Evolutionary conservation across 2,797 vertebrate genomes (phyloP), one percentile per base, ranked within the genome.

Genomic region (Gymnoscopelus microlampas): DNA sequence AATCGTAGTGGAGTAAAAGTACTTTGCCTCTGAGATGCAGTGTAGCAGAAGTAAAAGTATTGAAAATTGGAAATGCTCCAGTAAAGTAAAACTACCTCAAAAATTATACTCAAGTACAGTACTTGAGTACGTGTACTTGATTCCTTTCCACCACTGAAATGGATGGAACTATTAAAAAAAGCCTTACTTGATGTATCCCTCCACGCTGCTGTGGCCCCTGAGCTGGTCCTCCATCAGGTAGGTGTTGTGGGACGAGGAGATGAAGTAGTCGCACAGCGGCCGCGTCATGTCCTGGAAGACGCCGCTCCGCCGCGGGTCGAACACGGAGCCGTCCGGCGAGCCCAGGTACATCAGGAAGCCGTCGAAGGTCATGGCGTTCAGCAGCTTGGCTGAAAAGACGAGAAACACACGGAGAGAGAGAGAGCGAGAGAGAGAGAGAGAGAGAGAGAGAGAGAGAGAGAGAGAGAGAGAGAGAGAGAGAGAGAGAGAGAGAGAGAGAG

Each of bases 271-370:
- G 70, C 93, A 94, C 68, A 97, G 92, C 0, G 96, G 96, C 70
- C 93, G 94, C 0, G 74, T 91, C 96, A 97, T 96, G 88, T 97
- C 95, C 87, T 96, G 95, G 84, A 92, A 95, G 53, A 96, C 71
- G 1, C 70, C 83, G 73, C 91, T 87, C 79, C 86, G 90, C 71
- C 88, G 91, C 0, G 95, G 95, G 87, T 95, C 92, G 4, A 96
- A 96, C 76, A 97, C 92, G 82, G 94, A 94, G 81, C 96, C 95
- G 77, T 96, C 95, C 0, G 92, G 68, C 0, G 96, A 97, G 23
- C 94, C 90, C 44, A 97, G 93, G 89, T 96, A 97, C 87, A 94
- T 95, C 3, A 95, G 91, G 82, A 97, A 95, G 61, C 96, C 96
- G 0, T 97, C 96, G 1, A 96, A 94, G 0, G 92, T 92, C 94